Base-by-base conservation (phyloP, 2,797 vertebrate genomes). In the Acanthurus tractus region DNA sequence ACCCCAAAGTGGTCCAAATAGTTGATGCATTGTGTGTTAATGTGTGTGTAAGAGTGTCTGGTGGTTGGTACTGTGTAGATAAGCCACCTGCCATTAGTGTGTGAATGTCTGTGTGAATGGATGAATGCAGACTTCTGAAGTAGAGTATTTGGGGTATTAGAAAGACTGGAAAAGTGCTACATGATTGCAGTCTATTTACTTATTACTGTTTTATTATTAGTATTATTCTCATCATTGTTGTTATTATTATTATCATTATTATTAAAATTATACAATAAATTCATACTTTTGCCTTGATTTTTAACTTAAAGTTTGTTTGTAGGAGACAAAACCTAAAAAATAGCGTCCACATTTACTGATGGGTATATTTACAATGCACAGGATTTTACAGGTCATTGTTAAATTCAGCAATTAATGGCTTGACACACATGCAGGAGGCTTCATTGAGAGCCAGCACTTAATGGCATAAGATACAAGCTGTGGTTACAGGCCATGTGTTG, bases 401-500 rank as follows among this genome's bases (percentile, higher is more conserved):
- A 67, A 61, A 66, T 84, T 46, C 59, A 18, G 71, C 29, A 45
- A 81, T 90, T 77, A 80, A 85, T 82, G 64, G 76, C 58, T 62
- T 55, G 56, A 83, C 50, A 34, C 63, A 34, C 56, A 78, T 76
- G 74, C 70, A 79, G 78, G 62, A 70, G 61, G 71, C 78, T 75
- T 86, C 38, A 29, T 83, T 90, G 78, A 82, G 85, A 79, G 70
- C 70, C 65, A 76, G 65, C 42, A 20, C 78, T 69, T 76, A 83
- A 89, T 86, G 82, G 83, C 70, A 77, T 80, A 72, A 29, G 56
- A 81, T 81, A 80, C 71, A 74, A 82, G 76, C 81, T 69, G 63
- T 52, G 62, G 83, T 92, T 85, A 87, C 72, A 20, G 87, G 81
- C 78, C 83, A 83, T 42, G 46, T 72, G 90, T 72, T 49, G 70